phyloP scores from a whole-genome alignment of 2,113 vertebrate species.

The Piprites chloris region DNA sequence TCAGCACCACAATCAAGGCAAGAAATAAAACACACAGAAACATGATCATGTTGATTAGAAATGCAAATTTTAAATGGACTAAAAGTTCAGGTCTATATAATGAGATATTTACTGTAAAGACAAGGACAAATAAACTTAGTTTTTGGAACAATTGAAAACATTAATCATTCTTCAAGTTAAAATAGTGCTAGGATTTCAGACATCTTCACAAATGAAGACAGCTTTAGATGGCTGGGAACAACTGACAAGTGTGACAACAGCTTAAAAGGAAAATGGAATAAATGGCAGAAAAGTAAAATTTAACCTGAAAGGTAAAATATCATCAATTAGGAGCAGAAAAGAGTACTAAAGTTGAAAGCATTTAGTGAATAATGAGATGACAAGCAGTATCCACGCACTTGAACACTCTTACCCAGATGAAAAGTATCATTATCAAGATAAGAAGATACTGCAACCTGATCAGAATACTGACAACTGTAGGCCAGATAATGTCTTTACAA shows the following conservation, averaged over 20 bases:
- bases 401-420: neutral
- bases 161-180: neutral
- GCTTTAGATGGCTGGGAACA: neutral
- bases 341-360: neutral
- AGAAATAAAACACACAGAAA: neutral
- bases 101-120: neutral
- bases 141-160: neutral
- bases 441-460: neutral
- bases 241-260: neutral
- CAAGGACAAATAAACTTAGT: neutral
- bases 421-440: neutral
- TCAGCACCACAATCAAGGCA: neutral
- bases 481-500: neutral
- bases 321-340: neutral
- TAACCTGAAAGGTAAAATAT: neutral
- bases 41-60: neutral
- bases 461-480: neutral
- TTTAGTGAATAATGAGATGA: neutral
- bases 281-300: neutral
- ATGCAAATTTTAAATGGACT: neutral
- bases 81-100: neutral
- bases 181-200: neutral
- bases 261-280: neutral
- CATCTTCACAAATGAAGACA: neutral
- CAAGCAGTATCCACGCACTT: neutral